Evolutionary conservation across 1,140 invertebrate genomes (phyloP).

Genomic region (Pogonognathellus flavescens): DNA sequence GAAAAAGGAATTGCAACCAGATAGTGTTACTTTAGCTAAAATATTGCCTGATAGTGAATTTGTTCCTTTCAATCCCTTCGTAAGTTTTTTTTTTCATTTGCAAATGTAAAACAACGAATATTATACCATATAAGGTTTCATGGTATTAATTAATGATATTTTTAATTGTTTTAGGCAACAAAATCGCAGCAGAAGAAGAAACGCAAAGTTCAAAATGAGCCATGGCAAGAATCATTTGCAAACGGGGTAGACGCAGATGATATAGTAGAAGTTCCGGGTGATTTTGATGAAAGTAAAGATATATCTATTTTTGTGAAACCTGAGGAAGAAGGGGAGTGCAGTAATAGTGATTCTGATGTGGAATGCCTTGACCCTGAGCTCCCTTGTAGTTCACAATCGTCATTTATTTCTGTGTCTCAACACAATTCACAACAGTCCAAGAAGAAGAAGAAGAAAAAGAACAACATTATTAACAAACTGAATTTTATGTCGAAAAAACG

Average conservation of each 20-base stretch:
- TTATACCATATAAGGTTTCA: no score
- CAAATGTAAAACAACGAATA: no score
- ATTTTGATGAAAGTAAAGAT: neutral
- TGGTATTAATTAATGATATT: neutral
- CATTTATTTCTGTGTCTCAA: neutral
- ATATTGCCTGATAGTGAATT: slow-evolving; percentile 59
- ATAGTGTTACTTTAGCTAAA: slow-evolving; percentile 22
- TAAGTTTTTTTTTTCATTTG: slow-evolving; percentile 40
- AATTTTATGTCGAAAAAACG: slow-evolving; percentile 24
- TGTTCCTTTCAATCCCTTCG: slow-evolving; percentile 66
- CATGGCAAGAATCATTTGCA: slow-evolving; percentile 28
- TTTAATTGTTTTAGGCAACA: neutral
- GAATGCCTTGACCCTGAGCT: neutral
- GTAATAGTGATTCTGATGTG: neutral
- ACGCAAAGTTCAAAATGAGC: slow-evolving; percentile 8
- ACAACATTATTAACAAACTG: neutral
- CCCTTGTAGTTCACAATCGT: neutral
- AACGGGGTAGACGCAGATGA: neutral
- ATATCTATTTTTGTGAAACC: neutral
- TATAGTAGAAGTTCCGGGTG: neutral
- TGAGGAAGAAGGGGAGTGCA: neutral
- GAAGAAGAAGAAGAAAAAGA: slow-evolving; percentile 27
- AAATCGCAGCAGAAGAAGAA: slow-evolving; percentile 21
- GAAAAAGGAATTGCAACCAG: slow-evolving; percentile 12
- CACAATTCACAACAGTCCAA: neutral